These are phyloP conservation scores for Microcebus griseorufus DNA, from an alignment of 2,113 vertebrate genomes.

Conservation along the genomic window DNA sequence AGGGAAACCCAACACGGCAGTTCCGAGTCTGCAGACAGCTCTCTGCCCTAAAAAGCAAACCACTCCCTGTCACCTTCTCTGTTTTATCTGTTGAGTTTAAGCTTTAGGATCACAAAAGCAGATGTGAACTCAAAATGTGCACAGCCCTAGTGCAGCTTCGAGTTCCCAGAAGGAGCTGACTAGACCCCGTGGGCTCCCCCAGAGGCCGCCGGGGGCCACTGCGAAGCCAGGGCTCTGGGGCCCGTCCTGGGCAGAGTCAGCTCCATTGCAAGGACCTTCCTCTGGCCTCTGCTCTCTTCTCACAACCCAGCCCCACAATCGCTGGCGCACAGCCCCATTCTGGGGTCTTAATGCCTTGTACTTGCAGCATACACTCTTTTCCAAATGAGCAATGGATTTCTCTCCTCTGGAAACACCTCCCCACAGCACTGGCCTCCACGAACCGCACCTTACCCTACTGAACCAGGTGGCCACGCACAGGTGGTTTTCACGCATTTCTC, in stretches of 20 bases:
- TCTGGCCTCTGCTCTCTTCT: fast-evolving
- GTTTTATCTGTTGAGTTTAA: not conserved
- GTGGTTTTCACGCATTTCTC: not conserved
- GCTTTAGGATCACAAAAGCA: not conserved
- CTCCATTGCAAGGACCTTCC: not conserved
- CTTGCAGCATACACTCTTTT: too few relatives aligned
- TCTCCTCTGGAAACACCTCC: not conserved
- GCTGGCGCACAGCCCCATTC: fast-evolving
- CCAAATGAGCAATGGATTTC: not conserved
- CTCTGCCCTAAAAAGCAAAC: fast-evolving
- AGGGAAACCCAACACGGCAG: not conserved
- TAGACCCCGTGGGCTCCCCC: fast-evolving
- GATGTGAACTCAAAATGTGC: not conserved
- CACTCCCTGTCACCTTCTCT: fast-evolving
- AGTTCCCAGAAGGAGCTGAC: not conserved
- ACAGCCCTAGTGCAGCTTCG: too few relatives aligned
- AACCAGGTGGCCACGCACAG: fast-evolving
- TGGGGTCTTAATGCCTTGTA: not conserved
- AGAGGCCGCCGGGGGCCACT: not conserved
- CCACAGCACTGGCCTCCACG: not conserved
- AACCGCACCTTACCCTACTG: not conserved
- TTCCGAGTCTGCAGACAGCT: not conserved
- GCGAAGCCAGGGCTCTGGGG: not conserved
- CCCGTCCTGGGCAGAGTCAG: not conserved
- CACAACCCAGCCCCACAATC: fast-evolving